Percentiles rank a stretch among this genome's conserved stretches.
Conservation (phyloP, 1,140 invertebrate genomes). For the Panagrolaimus sp. region DNA sequence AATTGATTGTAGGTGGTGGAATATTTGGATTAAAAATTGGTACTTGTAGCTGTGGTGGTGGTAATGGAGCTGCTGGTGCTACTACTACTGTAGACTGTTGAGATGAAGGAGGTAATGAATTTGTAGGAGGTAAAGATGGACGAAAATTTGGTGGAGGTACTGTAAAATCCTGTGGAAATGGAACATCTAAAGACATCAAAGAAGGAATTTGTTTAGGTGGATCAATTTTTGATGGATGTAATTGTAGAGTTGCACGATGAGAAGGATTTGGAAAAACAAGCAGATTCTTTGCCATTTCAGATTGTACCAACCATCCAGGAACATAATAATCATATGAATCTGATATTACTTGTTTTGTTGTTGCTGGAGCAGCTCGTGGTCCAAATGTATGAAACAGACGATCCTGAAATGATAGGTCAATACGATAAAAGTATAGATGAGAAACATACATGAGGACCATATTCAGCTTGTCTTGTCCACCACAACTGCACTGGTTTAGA, state of each 20-base stretch:
- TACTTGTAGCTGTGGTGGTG: neutral
- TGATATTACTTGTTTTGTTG: neutral
- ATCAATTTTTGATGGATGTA: slow-evolving; percentile 3
- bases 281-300: neutral
- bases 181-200: neutral
- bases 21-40: neutral
- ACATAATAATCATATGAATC: neutral
- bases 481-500: neutral
- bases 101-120: too few species aligned
- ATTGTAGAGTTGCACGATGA: neutral
- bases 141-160: neutral
- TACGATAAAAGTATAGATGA: neutral
- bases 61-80: too few species aligned
- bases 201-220: neutral
- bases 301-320: neutral
- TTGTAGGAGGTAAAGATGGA: neutral
- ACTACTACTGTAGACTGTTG: too few species aligned
- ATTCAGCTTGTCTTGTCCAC: slow-evolving; percentile 2
- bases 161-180: neutral
- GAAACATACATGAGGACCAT: slow-evolving; percentile 7
- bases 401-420: too few species aligned
- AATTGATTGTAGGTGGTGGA: neutral
- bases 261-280: neutral
- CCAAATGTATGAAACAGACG: neutral
- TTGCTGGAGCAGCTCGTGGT: neutral